Base-by-base conservation (phyloP, 2,797 vertebrate species). In the Valencia hispanica region DNA sequence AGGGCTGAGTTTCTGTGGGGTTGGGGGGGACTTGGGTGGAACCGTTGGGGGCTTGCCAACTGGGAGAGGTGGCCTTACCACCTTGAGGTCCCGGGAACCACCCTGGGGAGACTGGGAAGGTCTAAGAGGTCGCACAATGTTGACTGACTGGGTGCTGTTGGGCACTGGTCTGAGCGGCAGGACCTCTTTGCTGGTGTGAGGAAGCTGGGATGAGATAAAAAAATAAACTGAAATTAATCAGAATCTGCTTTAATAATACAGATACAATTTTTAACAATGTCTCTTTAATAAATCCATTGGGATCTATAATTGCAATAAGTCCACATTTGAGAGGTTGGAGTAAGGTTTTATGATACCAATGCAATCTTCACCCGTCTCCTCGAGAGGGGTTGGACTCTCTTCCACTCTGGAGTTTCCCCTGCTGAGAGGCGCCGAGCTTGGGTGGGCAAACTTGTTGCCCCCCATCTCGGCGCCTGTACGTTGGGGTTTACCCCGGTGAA, bases 41-140 rank as follows among this genome's bases (percentile, higher is more conserved):
- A 87, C 77, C 1, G 75, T 45, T 6, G 94, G 92, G 0, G 92
- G 91, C 69, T 89, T 95, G 78, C 85, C 79, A 68, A 81, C 57
- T 0, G 95, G 96, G 0, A 96, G 90, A 12, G 95, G 95, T 0
- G 95, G 96, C 30, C 95, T 89, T n/a, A 89, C 79, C 36, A 90
- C 95, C 70, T 93, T 96, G 77, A 91, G 68, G 57, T 92, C 91
- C 48, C 74, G 85, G 0, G 81, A 47, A 0, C 75, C 86, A 11
- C 61, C 53, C 27, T 87, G 50, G 1, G 94, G 86, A 1, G 89
- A 93, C 0, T 90, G 87, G 0, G 87, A 79, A 0, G 95, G 93
- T 4, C 94, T 94, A 5, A 97, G 94, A 4, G 97, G 97, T 2
- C 94, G 95, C 39, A 97, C 96, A 0, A 96, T 39, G 68, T 96